Evolutionary conservation across 2,888 invertebrate genomes (phyloP).

Genomic region (Philereme vetulata): DNA sequence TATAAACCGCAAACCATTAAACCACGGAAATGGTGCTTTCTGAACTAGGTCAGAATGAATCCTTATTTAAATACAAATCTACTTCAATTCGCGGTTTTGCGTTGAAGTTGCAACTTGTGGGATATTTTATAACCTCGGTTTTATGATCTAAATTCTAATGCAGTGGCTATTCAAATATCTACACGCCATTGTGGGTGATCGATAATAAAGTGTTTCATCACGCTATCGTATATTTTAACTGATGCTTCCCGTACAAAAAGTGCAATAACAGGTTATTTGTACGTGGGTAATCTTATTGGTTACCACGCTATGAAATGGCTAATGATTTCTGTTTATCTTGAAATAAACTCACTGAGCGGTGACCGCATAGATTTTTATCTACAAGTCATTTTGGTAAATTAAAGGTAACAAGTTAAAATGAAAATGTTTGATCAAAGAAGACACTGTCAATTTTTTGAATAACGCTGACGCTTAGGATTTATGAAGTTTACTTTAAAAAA

Average conservation of each 20-base stretch:
- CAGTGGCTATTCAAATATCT: constrained; percentile 18
- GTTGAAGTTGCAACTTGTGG: constrained; percentile 4
- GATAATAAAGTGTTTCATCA: constrained; percentile 19
- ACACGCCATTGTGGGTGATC: constrained; percentile 17
- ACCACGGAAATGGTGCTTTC: constrained; percentile 9
- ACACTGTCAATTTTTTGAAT: too few relatives aligned
- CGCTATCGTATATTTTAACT: constrained; percentile 19
- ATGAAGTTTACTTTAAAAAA: too few relatives aligned
- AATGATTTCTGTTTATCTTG: constrained; percentile 41
- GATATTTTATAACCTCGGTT: constrained; percentile 17
- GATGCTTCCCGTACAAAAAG: constrained; percentile 23
- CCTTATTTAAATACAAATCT: constrained; percentile 6
- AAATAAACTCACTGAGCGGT: constrained; percentile 44
- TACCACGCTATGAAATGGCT: constrained; percentile 46
- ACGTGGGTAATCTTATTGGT: constrained; percentile 41
- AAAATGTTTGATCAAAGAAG: too few relatives aligned
- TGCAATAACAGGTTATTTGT: too few relatives aligned
- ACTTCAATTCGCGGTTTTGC: constrained; percentile 4
- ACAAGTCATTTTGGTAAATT: background rate
- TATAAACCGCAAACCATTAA: constrained; percentile 33
- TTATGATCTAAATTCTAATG: constrained; percentile 9
- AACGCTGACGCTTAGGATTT: too few relatives aligned
- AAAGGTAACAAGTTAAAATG: too few relatives aligned
- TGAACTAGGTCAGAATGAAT: constrained; percentile 25
- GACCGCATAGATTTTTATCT: constrained; percentile 44